A percentile compares a stretch with the other conserved stretches of the same genome.
Conservation (phyloP, 2,888 invertebrate genomes). For the Lochmaea crataegi region DNA sequence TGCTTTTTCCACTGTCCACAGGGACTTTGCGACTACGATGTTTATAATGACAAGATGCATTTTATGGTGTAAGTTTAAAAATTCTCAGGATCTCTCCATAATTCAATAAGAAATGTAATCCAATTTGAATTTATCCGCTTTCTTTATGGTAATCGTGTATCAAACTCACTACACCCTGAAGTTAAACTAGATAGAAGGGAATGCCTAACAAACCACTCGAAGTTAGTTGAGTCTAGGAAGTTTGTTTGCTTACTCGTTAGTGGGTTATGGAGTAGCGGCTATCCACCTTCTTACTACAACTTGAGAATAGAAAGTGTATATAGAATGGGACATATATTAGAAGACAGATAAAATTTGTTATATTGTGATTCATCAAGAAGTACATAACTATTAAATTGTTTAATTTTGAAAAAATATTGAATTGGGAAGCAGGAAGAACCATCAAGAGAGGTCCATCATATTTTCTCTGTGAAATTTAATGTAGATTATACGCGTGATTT, state of each 20-base stretch:
- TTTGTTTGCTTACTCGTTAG: slow-evolving; percentile 28
- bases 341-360: neutral
- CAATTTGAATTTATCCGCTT: slow-evolving; percentile 22
- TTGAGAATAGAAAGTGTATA: neutral
- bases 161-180: slow-evolving; percentile 15
- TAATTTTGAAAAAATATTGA: too few relatives aligned
- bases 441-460: too few relatives aligned
- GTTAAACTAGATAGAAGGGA: slow-evolving; percentile 25
- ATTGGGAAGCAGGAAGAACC: too few relatives aligned
- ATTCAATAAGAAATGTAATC: neutral
- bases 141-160: slow-evolving; percentile 27
- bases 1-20: too few relatives aligned
- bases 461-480: neutral
- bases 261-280: slow-evolving; percentile 15
- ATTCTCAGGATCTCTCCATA: too few relatives aligned
- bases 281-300: neutral
- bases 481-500: slow-evolving; percentile 15
- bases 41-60: too few relatives aligned
- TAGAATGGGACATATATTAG: neutral
- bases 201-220: slow-evolving; percentile 26
- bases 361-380: too few relatives aligned
- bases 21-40: too few relatives aligned
- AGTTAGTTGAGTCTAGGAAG: slow-evolving; percentile 31
- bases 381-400: too few relatives aligned
- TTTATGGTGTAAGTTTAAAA: too few relatives aligned